Evolutionary conservation across 2,797 vertebrate species (phyloP).

Genomic region (Alcedo atthis): DNA sequence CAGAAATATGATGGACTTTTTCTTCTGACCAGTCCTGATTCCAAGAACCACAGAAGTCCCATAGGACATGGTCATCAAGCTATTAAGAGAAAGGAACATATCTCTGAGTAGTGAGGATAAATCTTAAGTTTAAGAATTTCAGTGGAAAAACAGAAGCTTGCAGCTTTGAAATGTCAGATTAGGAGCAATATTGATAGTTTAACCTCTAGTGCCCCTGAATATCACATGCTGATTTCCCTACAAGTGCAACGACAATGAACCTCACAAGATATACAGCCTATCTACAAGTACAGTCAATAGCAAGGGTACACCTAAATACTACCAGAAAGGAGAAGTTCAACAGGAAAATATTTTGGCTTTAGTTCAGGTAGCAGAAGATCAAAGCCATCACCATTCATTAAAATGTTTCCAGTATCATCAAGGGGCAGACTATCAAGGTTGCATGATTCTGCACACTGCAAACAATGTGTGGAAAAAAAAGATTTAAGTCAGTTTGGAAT

Average conservation of each 20-base stretch:
- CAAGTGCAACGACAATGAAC: rapidly evolving
- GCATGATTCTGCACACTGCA: neutral
- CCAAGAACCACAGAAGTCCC: neutral
- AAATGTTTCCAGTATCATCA: neutral
- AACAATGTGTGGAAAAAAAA: neutral
- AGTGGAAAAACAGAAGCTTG: neutral
- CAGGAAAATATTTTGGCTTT: neutral
- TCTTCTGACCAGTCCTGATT: neutral
- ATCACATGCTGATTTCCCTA: neutral
- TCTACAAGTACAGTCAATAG: neutral
- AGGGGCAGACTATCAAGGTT: neutral
- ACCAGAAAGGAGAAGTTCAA: neutral
- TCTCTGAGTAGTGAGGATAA: neutral
- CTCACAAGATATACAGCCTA: neutral
- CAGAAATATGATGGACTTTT: neutral
- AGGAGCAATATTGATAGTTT: neutral
- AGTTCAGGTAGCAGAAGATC: neutral
- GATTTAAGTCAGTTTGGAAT: neutral
- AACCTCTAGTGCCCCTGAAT: neutral
- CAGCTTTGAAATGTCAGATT: neutral
- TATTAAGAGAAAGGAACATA: neutral
- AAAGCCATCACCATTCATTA: neutral
- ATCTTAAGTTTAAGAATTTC: neutral
- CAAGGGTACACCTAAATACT: neutral
- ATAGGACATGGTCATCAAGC: neutral